phyloP scores from a whole-genome alignment of 2,797 vertebrate genomes.

The Muraenolepis orangiensis region DNA sequence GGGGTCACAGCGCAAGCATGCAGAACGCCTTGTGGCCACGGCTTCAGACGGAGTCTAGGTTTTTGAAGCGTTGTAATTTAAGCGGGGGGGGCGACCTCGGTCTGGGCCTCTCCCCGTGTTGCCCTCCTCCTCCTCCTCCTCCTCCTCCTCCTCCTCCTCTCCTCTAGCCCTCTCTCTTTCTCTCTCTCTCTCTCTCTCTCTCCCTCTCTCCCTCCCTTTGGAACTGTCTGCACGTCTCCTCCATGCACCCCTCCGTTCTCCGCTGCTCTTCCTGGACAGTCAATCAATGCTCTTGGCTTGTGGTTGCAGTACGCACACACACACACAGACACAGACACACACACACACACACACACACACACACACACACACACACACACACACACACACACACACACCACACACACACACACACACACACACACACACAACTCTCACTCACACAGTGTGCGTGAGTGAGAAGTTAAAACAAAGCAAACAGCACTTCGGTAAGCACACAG shows the following conservation, averaged over 20 bases:
- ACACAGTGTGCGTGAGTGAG: background rate
- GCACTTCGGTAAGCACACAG: background rate
- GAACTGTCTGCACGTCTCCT: slow-evolving; percentile 1
- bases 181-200: too few relatives aligned
- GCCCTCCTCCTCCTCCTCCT: background rate
- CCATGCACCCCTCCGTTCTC: background rate
- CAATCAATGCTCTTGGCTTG: background rate
- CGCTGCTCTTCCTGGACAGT: background rate
- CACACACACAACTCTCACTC: background rate
- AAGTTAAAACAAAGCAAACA: background rate
- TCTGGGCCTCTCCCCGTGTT: slow-evolving; percentile 15
- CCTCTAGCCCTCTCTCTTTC: slow-evolving; percentile 2
- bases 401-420: background rate
- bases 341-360: background rate
- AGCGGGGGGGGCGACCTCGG: slow-evolving; percentile 36
- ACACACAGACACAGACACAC: background rate
- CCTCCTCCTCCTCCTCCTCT: background rate
- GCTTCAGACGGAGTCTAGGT: slow-evolving; percentile 14
- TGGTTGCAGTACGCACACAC: background rate
- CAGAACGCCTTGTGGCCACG: slow-evolving; percentile 34
- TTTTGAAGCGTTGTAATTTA: slow-evolving; percentile 39
- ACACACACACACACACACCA: background rate
- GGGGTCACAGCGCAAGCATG: background rate
- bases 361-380: background rate
- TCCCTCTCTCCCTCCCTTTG: too few relatives aligned